A percentile compares a stretch with the other conserved stretches of the same genome.
Conservation (phyloP, 1,140 invertebrate genomes). For the Philotrypesis tridentata region DNA sequence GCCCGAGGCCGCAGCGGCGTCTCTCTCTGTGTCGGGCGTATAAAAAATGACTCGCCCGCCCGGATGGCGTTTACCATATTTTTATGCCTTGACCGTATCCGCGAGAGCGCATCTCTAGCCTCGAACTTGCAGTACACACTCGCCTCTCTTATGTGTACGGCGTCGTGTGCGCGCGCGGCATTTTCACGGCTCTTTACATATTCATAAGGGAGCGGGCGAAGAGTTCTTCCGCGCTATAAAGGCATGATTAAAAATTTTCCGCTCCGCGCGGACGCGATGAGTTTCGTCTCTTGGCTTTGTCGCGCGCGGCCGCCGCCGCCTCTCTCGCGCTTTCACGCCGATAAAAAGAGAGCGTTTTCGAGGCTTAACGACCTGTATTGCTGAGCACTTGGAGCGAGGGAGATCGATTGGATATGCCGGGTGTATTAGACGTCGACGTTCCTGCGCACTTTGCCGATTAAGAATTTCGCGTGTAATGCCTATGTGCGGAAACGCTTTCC, state of each 20-base stretch:
- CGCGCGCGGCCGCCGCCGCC: too few relatives aligned
- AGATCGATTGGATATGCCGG: too few relatives aligned
- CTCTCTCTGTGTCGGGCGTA: background rate
- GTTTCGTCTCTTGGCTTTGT: background rate
- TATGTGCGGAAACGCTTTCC: too few relatives aligned
- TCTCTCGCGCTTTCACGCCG: too few relatives aligned
- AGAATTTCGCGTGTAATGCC: too few relatives aligned
- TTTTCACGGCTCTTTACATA: constrained; percentile 13
- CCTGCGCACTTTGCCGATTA: too few relatives aligned
- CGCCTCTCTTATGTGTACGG: background rate
- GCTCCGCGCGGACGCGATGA: background rate
- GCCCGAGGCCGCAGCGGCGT: background rate
- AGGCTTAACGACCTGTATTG: too few relatives aligned
- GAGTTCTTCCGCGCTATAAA: background rate
- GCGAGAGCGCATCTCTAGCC: background rate
- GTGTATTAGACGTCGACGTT: too few relatives aligned
- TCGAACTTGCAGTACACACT: too few relatives aligned
- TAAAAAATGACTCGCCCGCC: background rate
- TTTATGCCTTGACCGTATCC: constrained; percentile 23
- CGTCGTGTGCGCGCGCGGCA: too few relatives aligned
- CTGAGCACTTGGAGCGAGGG: too few relatives aligned
- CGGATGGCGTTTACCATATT: constrained; percentile 10
- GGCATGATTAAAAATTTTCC: background rate
- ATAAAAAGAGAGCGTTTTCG: too few relatives aligned
- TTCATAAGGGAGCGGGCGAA: background rate